Evolutionary conservation across 2,113 vertebrate genomes (phyloP), one percentile per base, ranked within the genome.

Genomic region (Pangasianodon hypophthalmus): DNA sequence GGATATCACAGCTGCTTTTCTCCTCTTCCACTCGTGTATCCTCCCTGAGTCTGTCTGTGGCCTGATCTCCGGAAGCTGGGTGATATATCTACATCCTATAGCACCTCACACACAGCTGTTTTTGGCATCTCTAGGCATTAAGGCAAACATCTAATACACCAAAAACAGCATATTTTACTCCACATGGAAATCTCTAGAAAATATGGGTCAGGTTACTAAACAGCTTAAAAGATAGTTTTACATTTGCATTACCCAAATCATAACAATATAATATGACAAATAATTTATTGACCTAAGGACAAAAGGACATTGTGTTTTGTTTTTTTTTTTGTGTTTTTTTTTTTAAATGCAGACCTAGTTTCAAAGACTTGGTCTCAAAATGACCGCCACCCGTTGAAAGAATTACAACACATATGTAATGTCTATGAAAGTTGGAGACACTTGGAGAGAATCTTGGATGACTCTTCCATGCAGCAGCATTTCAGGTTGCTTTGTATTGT

Each of bases 131-230:
- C 80, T 16, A 52, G 87, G 73, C 56, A 48, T 32, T 37, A 64
- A 88, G 73, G 32, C 54, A 71, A 67, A 67, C 67, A 26, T 44
- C 41, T 29, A 10, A n/a, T 29, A 37, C 50, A 58, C 29, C 79
- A 37, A 56, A 50, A 88, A 60, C n/a, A 54, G 84, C 32, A 0
- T 2, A 48, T 19, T 1, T 6, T n/a, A 54, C 18, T 16, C 73
- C 71, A 80, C 6, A 10, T 13, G 37, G 18, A 71, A 69, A 44
- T 79, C 91, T 89, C 92, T 94, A 93, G 88, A 93, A 94, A 93
- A 94, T 92, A 83, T 89, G 29, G 29, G 32, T 56, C 26, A 10
- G 32, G 11, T 48, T 73, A 50, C 62, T 82, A n/a, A 80, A 32
- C 21, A 73, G 44, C 32, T 84, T 44, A 6, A 82, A 14, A 14